A percentile compares a stretch with the other conserved stretches of the same genome.
Evolutionary conservation across 1,140 invertebrate species (phyloP).

Genomic region (Microplitis mediator): DNA sequence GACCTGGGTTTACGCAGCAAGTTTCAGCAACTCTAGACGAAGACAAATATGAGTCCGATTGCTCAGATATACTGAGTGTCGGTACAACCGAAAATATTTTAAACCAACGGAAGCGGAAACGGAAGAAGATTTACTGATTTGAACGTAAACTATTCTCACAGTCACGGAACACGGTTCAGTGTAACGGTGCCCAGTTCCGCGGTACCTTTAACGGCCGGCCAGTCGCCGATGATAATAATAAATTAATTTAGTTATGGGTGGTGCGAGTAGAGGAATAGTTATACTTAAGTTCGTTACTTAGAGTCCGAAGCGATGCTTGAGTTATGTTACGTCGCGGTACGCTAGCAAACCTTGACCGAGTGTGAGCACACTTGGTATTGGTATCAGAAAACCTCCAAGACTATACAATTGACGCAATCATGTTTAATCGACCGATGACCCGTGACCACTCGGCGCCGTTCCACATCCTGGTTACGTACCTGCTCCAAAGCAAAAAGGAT

Average conservation of each 20-base stretch:
- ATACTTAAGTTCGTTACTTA: not conserved
- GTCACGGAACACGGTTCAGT: constrained; percentile 16
- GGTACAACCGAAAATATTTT: not conserved
- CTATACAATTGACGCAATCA: constrained; percentile 6
- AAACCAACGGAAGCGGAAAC: constrained; percentile 20
- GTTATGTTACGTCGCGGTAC: no score
- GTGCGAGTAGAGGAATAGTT: not conserved
- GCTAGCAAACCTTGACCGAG: constrained; percentile 19
- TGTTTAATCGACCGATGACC: constrained; percentile 22
- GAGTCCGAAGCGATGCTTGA: no score
- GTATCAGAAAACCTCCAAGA: not conserved
- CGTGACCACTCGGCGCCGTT: constrained; percentile 25
- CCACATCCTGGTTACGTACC: constrained; percentile 12
- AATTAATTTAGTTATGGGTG: not conserved
- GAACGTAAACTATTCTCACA: not conserved
- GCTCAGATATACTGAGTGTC: no score
- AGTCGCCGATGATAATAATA: constrained; percentile 12
- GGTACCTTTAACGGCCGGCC: not conserved
- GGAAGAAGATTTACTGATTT: constrained; percentile 23
- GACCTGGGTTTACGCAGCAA: no score
- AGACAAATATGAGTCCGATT: no score
- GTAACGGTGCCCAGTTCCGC: constrained; percentile 25
- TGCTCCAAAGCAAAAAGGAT: not conserved
- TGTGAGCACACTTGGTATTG: constrained; percentile 1
- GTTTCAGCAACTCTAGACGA: no score